Base-by-base conservation (phyloP, 2,113 vertebrate genomes). In the Platysternon megacephalum region DNA sequence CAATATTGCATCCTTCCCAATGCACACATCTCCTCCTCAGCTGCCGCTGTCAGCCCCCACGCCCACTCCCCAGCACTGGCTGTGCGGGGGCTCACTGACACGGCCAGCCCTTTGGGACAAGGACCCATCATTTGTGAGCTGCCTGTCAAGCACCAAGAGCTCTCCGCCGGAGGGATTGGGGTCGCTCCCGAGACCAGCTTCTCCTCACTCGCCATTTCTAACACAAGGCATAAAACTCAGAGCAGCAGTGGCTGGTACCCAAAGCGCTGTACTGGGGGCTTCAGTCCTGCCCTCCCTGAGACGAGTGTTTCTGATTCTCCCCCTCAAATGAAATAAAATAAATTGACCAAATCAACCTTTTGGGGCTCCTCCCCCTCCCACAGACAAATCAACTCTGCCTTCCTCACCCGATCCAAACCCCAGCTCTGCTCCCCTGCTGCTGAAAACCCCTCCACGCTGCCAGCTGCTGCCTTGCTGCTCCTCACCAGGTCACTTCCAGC, bases 381-480 rank as follows among this genome's bases (percentile, higher is more conserved):
- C 51, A 55, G n/a, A 55, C 21, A 53, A 28, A 19, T 74, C 61
- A n/a, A 5, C 61, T 82, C 61, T 56, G 22, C 35, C 8, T 46
- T 72, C 79, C 86, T 48, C 51, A 84, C 6, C 12, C 61, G 86
- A 3, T 79, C 17, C 35, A 81, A 88, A 11, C 90, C 80, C 65
- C 61, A 79, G n/a, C 16, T 61, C 58, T 32, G 58, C 58, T n/a
- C 61, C 35, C 17, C 35, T 7, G 1, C 61, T n/a, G 35, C 61
- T 10, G 35, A n/a, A n/a, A 68, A 68, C 21, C 10, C 61, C 0
- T 0, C 26, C 3, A 93, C 48, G 0, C 1, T 1, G 0, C 2
- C n/a, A 68, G 4, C 61, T 26, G 61, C 61, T 42, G 21, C 55
- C 55, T 11, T 74, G 72, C 10, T 3, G 8, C 39, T 42, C 72